Evolutionary conservation across 2,797 vertebrate species (phyloP).

Genomic region (Champsocephalus esox): DNA sequence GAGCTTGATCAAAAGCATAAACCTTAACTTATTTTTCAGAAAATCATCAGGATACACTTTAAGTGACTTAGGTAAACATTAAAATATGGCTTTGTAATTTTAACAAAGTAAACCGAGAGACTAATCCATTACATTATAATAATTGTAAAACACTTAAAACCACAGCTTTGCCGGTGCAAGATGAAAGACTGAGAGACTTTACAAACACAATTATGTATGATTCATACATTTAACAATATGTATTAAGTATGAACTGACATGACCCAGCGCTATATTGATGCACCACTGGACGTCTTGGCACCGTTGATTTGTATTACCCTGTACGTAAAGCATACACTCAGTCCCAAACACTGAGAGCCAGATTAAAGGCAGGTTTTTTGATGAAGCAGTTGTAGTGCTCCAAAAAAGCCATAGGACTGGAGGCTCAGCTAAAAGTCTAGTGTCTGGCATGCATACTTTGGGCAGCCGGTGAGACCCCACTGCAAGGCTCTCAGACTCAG

Average conservation of each 20-base stretch:
- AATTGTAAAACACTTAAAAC: constrained; percentile 26
- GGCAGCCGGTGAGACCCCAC: constrained; percentile 46
- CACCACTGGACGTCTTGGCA: constrained; percentile 29
- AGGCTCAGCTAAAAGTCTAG: constrained; percentile 66
- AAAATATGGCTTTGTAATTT: constrained; percentile 42
- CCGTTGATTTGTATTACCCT: constrained; percentile 28
- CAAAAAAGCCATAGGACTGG: constrained; percentile 54
- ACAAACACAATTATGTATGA: constrained; percentile 37
- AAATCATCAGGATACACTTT: constrained; percentile 27
- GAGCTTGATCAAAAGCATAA: constrained; percentile 46
- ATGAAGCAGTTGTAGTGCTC: constrained; percentile 9
- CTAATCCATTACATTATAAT: constrained; percentile 46
- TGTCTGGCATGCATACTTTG: constrained; percentile 52
- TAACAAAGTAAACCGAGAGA: constrained; percentile 45
- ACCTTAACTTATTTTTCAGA: constrained; percentile 16
- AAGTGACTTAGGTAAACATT: constrained; percentile 45
- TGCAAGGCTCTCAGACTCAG: constrained; percentile 50
- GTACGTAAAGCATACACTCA: constrained; percentile 26
- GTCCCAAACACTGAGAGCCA: constrained; percentile 23
- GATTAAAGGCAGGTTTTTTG: constrained; percentile 1
- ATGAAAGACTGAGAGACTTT: constrained; percentile 24
- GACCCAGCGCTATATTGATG: constrained; percentile 28
- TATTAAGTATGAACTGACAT: constrained; percentile 47
- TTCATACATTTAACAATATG: constrained; percentile 39
- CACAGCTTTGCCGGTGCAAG: constrained; percentile 10